Evolutionary conservation across 2,888 invertebrate species (phyloP).

Genomic region (Lissonota sp.): DNA sequence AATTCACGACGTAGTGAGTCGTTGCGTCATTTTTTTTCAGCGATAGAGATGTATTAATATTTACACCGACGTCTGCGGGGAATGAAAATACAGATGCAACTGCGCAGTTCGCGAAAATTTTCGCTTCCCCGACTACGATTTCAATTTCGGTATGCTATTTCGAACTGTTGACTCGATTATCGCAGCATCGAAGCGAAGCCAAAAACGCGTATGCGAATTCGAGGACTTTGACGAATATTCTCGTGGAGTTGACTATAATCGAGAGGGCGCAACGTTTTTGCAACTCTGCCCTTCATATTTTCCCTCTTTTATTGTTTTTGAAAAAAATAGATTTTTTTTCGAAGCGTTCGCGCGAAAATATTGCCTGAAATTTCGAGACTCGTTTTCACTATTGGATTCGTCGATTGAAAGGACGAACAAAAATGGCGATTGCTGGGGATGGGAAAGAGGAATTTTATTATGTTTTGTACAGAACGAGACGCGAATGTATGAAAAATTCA

Average conservation of each 20-base stretch:
- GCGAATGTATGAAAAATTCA: no score
- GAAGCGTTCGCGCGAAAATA: no score
- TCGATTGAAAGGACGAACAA: no score
- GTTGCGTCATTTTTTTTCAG: not conserved
- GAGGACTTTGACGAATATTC: constrained; percentile 43
- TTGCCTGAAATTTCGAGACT: no score
- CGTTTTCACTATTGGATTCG: no score
- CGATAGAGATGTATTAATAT: not conserved
- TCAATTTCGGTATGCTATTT: constrained; percentile 65
- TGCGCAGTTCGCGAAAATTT: constrained; percentile 31
- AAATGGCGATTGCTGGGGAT: no score
- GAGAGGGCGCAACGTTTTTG: not conserved
- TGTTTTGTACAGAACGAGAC: no score
- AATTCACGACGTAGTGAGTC: no score
- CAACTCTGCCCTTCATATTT: not conserved
- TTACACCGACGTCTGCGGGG: no score
- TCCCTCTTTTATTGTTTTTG: constrained; percentile 11
- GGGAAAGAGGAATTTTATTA: no score
- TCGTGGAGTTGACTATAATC: constrained; percentile 12
- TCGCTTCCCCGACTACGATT: constrained; percentile 58
- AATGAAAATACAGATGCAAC: not conserved
- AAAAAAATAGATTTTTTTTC: no score
- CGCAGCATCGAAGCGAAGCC: constrained; percentile 44
- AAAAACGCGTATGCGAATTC: constrained; percentile 14
- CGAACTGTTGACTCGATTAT: constrained; percentile 65